Conservation (phyloP, 2,113 vertebrate species). For the Gallinago undulata region DNA sequence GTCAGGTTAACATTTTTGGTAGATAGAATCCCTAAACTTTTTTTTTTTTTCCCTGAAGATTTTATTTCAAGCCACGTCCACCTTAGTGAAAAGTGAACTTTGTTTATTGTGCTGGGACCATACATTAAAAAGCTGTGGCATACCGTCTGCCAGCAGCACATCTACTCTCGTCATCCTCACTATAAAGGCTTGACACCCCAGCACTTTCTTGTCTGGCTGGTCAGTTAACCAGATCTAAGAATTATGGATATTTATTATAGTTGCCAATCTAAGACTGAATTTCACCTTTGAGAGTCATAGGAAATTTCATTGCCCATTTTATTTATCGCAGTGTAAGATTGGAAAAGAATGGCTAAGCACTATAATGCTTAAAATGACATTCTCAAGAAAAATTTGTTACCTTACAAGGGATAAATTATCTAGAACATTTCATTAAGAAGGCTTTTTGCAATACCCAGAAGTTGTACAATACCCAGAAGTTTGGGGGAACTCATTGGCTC, state of each 20-base stretch:
- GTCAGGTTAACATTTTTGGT: background rate
- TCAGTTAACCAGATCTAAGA: conserved; percentile 37
- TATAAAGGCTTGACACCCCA: background rate
- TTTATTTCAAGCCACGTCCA: background rate
- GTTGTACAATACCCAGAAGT: background rate
- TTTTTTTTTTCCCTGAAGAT: background rate
- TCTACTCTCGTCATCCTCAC: background rate
- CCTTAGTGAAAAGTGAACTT: background rate
- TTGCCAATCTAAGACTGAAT: conserved; percentile 32
- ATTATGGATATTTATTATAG: conserved; percentile 34
- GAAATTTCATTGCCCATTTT: conserved; percentile 31
- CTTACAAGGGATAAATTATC: conserved; percentile 37
- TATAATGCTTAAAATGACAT: conserved; percentile 2
- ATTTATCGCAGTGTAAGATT: background rate
- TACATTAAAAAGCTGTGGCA: background rate
- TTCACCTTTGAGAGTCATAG: conserved; percentile 48
- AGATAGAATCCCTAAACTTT: background rate
- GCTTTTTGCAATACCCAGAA: background rate
- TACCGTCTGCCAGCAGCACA: background rate
- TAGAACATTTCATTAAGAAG: background rate
- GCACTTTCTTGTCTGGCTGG: background rate
- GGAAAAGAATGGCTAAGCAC: conserved; percentile 20
- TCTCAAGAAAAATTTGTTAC: conserved; percentile 35
- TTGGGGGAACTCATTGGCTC: background rate
- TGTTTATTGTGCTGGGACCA: background rate